phyloP scores from a whole-genome alignment of 2,888 invertebrate species.

The Callimorpha dominula region DNA sequence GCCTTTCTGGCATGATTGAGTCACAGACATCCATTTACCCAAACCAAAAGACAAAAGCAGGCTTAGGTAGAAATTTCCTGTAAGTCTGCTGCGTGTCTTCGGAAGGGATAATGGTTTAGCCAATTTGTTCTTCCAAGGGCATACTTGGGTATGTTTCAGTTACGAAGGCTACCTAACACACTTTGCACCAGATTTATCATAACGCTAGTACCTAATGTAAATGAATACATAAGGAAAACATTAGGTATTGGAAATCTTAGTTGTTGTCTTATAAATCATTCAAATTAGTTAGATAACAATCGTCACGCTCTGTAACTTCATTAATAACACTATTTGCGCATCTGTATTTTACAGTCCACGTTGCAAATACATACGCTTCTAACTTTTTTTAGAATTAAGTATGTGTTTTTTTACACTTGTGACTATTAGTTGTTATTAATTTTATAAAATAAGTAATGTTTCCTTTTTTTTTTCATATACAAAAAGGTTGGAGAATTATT shows the following conservation, averaged over 20 bases:
- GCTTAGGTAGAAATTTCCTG: background rate
- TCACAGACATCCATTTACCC: no score
- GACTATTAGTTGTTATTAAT: no score
- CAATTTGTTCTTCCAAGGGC: background rate
- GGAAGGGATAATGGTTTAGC: background rate
- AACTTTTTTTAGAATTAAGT: background rate
- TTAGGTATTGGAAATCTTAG: constrained; percentile 15
- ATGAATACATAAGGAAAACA: constrained; percentile 9
- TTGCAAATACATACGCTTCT: background rate
- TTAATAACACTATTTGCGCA: constrained; percentile 25
- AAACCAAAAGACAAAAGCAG: background rate
- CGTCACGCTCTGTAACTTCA: constrained; percentile 32
- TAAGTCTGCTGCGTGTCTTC: background rate
- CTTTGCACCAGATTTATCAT: background rate
- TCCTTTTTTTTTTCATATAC: no score
- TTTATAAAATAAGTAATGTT: no score
- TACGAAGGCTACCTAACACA: background rate
- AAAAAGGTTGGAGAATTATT: no score
- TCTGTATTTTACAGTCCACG: constrained; percentile 10
- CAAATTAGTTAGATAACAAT: constrained; percentile 28
- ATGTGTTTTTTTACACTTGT: no score
- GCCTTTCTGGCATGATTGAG: no score
- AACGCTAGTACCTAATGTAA: background rate
- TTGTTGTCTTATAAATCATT: constrained; percentile 25
- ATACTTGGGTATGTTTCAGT: background rate